Evolutionary conservation across 2,113 vertebrate species (phyloP), one percentile per base, ranked within the genome.

Genomic region (Cyanistes caeruleus): DNA sequence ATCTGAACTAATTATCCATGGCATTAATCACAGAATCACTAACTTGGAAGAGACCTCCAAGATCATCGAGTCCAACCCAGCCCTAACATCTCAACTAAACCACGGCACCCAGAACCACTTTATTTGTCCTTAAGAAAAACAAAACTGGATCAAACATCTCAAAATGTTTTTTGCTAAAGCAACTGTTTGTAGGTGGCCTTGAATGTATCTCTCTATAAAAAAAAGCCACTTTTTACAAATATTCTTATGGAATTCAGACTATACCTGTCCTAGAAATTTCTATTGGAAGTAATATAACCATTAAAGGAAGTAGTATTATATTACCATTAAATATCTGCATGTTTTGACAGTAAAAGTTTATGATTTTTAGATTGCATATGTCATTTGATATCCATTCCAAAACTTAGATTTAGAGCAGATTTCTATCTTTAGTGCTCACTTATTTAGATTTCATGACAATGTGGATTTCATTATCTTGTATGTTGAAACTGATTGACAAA

Each of bases 391-490:
- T 72, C 60, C 83, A 84, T 93, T 95, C 58, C 52, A 87, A 93
- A 85, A 84, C 41, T 72, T 84, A 86, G 44, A 68, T 91, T 95
- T 89, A 65, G 84, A 89, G 77, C 87, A 94, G 88, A 88, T 96
- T 93, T 91, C 70, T 88, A 58, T 94, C 91, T 93, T 82, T 65
- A 73, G 62, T 58, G 53, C 70, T 94, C 64, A 85, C 89, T 95
- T 97, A 96, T 79, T 96, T 95, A 79, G 84, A 65, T 87, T 93
- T 85, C 70, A 55, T 86, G 70, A 76, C 84, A 96, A 96, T 91
- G 46, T 97, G 94, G 93, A 59, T 89, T 95, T 96, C 84, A 95
- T 95, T 97, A 94, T 85, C 81, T 63, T 83, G 13, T 80, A 15
- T 69, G 68, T 85, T 93, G 82, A 73, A 80, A 59, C 55, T 6